A percentile compares a stretch with the other conserved stretches of the same genome.
These are phyloP conservation scores for Harpagifer antarcticus DNA, from an alignment of 2,797 vertebrate species.

Conservation along the genomic window DNA sequence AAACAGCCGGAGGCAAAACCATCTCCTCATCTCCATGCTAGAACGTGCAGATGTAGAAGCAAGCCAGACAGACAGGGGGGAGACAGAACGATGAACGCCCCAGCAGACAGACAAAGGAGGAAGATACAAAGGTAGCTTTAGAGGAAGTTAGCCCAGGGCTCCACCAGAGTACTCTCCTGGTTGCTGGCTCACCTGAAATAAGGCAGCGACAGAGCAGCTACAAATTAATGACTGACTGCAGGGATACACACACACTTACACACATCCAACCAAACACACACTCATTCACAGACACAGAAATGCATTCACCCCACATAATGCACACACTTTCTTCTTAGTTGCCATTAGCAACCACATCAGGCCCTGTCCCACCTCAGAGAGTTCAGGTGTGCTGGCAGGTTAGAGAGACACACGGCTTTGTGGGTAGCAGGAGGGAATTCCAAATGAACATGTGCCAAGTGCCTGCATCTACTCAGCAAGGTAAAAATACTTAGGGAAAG, in stretches of 20 bases:
- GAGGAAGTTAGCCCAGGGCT: constrained; percentile 62
- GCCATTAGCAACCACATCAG: constrained; percentile 64
- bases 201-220: constrained; percentile 54
- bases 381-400: constrained; percentile 66
- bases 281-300: constrained; percentile 28
- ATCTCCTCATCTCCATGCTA: constrained; percentile 56
- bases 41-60: constrained; percentile 50
- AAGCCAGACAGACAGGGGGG: constrained; percentile 51
- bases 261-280: constrained; percentile 18
- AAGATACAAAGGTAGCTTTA: constrained; percentile 53
- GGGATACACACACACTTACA: constrained; percentile 24
- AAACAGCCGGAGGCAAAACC: constrained; percentile 63
- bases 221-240: constrained; percentile 65
- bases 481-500: constrained; percentile 41
- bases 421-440: constrained; percentile 43
- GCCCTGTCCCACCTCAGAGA: constrained; percentile 49
- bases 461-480: constrained; percentile 28
- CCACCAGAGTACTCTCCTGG: constrained; percentile 57
- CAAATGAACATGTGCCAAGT: constrained; percentile 58
- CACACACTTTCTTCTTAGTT: constrained; percentile 45
- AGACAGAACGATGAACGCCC: constrained; percentile 53
- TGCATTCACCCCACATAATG: constrained; percentile 19
- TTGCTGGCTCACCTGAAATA: constrained; percentile 60
- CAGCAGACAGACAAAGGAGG: constrained; percentile 48
- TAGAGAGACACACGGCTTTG: constrained; percentile 53